A percentile compares a stretch with the other conserved stretches of the same genome.
These are phyloP conservation scores for Tachina fera DNA, from an alignment of 2,888 invertebrate genomes.

Conservation along the genomic window DNA sequence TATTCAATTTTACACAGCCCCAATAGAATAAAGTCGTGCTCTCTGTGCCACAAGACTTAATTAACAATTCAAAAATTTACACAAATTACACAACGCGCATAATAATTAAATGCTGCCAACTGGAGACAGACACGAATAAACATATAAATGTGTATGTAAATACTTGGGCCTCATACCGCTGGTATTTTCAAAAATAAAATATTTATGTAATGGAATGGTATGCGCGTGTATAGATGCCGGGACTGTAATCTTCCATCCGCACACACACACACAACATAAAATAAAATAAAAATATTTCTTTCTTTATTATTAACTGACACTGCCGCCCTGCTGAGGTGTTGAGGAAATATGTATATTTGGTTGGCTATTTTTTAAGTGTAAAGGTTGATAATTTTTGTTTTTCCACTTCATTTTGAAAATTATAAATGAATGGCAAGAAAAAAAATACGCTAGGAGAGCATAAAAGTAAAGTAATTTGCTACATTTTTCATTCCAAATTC, in stretches of 20 bases:
- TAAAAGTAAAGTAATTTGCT: conserved; percentile 24
- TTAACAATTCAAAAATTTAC: conserved; percentile 78
- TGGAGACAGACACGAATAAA: background rate
- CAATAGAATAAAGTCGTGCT: conserved; percentile 10
- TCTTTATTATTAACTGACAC: background rate
- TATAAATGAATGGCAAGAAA: background rate
- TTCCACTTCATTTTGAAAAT: conserved; percentile 15
- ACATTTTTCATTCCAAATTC: background rate
- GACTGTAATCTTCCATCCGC: background rate
- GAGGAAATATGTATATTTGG: conserved; percentile 8
- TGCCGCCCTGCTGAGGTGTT: background rate
- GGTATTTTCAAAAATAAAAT: background rate
- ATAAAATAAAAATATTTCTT: background rate
- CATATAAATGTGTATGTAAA: background rate
- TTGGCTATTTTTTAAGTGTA: conserved; percentile 41
- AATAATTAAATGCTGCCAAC: conserved; percentile 69
- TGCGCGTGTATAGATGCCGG: background rate
- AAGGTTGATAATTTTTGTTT: conserved; percentile 21
- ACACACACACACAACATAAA: background rate
- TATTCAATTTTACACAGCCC: conserved; percentile 1
- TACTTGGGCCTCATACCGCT: background rate
- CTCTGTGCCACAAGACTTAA: conserved; percentile 72
- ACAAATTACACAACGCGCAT: conserved; percentile 77
- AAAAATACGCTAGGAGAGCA: conserved; percentile 29
- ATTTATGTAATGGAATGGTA: background rate